Evolutionary conservation across 1,140 invertebrate species (phyloP), one percentile per base, ranked within the genome.

Genomic region (Temnothorax nylanderi): DNA sequence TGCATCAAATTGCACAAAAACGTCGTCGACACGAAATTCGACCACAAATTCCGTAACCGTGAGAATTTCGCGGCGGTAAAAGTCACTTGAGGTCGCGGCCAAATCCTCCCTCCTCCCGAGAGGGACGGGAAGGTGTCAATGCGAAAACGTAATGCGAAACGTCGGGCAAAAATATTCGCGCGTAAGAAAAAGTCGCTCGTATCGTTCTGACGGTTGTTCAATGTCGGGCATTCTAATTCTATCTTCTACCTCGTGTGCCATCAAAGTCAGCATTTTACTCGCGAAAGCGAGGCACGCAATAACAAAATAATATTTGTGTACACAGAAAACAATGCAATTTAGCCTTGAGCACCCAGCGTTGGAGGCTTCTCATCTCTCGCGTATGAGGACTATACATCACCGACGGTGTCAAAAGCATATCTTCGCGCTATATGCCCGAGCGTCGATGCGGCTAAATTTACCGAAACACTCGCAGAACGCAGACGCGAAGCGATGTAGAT

Each of bases 271-370:
- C 11, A 8, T 84, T 60, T 69, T 37, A 84, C 26, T 56, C 26
- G 26, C 67, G n/a, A 11, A 26, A 26, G 21, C 21, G n/a, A 26
- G 26, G 41, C 67, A 21, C 21, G 78, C 80, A 34, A 60, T 82
- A 72, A 82, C 71, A 84, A 82, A 82, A 82, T 74, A 84, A 84
- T 74, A 84, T 84, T 84, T 84, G 56, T 84, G 41, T 84, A 74
- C 69, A 62, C 41, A 11, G 54, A 74, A 84, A 84, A 84, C 51
- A 84, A 84, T 84, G 69, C 67, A 75, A 74, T 84, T 82, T 74
- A 82, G 80, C 80, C 69, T 84, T 75, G 80, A 84, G 51, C 65
- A 4, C 77, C 18, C 0, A 8, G 18, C 60, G 62, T 2, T n/a
- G n/a, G n/a, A 47, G 41, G 18, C 67, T 60, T 49, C 41, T 71